phyloP scores from a whole-genome alignment of 2,113 vertebrate species.

The Oophaga pumilio region DNA sequence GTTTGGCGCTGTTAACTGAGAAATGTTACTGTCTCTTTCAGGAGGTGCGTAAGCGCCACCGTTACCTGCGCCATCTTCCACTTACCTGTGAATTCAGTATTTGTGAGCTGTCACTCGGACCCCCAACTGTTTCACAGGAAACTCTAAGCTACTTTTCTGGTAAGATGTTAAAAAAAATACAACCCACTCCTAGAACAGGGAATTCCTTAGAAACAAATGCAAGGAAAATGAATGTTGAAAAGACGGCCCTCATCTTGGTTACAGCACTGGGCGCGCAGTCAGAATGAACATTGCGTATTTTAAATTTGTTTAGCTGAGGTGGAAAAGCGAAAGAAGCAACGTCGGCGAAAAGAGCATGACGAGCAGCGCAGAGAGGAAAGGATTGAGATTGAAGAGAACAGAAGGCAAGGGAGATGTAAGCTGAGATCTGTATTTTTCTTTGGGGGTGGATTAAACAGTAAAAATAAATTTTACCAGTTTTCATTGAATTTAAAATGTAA shows the following conservation, averaged over 20 bases:
- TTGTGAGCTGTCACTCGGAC: constrained; percentile 91
- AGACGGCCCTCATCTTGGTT: too few relatives aligned
- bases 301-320: constrained; percentile 81
- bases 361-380: constrained; percentile 90
- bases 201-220: too few relatives aligned
- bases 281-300: not conserved
- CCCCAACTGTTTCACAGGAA: constrained; percentile 88
- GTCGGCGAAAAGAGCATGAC: constrained; percentile 93
- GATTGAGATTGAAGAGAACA: constrained; percentile 97
- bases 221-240: too few relatives aligned
- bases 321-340: constrained; percentile 88
- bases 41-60: constrained; percentile 93
- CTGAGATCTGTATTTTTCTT: not conserved
- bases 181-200: too few relatives aligned
- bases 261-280: not conserved
- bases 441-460: not conserved
- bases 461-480: not conserved
- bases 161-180: constrained; percentile 62
- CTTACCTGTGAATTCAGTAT: constrained; percentile 99
- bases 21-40: constrained; percentile 61
- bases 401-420: constrained; percentile 96
- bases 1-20: not conserved
- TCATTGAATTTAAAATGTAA: not conserved
- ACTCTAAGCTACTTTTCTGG: constrained; percentile 92
- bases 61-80: constrained; percentile 93